phyloP scores from a whole-genome alignment of 2,888 invertebrate species.

The Orthosia incerta region DNA sequence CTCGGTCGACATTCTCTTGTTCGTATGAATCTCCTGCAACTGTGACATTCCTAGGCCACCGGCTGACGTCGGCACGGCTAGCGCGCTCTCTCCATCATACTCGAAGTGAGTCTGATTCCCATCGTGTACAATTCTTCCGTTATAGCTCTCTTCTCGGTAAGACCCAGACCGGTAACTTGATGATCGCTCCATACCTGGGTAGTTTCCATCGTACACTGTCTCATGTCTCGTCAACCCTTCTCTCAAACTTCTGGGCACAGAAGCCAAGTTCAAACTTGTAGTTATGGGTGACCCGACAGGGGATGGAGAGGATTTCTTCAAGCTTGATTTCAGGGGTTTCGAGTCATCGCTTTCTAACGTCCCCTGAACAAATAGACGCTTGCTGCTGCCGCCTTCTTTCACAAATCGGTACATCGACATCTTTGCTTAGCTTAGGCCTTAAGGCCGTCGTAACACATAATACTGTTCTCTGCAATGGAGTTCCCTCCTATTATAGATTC shows the following conservation, averaged over 20 bases:
- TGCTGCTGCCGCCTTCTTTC: conserved; percentile 91
- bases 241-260: conserved; percentile 89
- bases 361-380: conserved; percentile 95
- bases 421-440: conserved; percentile 79
- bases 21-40: conserved; percentile 95
- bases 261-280: conserved; percentile 91
- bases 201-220: conserved; percentile 88
- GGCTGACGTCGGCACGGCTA: conserved; percentile 86
- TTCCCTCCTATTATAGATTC: conserved; percentile 83
- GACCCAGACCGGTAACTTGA: conserved; percentile 85
- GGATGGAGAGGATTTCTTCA: conserved; percentile 87
- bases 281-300: conserved; percentile 92
- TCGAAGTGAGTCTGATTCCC: conserved; percentile 90
- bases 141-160: conserved; percentile 86
- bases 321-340: conserved; percentile 89
- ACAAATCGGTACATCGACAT: conserved; percentile 96
- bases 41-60: conserved; percentile 88
- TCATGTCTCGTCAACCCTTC: conserved; percentile 89
- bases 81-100: conserved; percentile 86
- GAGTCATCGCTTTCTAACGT: conserved; percentile 92
- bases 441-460: conserved; percentile 82
- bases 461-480: conserved; percentile 79
- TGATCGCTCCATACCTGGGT: conserved; percentile 86
- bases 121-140: conserved; percentile 87
- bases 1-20: conserved; percentile 95